Evolutionary conservation across 2,888 invertebrate species (phyloP), one percentile per base, ranked within the genome.

Genomic region (Diplazon laetatorius): DNA sequence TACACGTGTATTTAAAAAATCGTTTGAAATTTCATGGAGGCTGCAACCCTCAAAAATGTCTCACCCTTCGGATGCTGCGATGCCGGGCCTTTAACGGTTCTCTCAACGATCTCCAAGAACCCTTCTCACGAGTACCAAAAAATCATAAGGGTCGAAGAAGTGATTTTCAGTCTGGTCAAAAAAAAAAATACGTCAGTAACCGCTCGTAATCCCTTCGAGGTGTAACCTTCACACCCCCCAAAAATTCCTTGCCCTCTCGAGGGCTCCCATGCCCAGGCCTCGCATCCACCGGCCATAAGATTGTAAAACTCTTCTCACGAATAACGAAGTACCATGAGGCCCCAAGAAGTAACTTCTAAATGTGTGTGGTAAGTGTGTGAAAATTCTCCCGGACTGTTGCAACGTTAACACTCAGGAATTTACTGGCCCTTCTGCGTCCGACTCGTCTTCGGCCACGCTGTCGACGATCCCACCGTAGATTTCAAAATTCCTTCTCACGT

Each of bases 251-350:
- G 22, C 50, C 25, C 50, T 52, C 25, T 22, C 10, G 2, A 52
- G 25, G n/a, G 14, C 14, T 22, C 14, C 12, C 8, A 12, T 52
- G 30, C 30, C 4, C 30, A 30, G 30, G 30, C 6, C 25, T 25
- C n/a, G 22, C 20, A 52, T 4, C 22, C 12, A 22, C 22, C 25
- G 8, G 18, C 48, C 20, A 25, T 16, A 2, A 42, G 66, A 69
- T 62, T 69, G 62, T 55, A 46, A 52, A 57, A 46, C n/a, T 37
- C 48, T 70, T 74, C 78, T 59, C 74, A 78, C 69, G 74, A 60
- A 50, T 65, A 57, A 70, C 70, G 60, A 70, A 59, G 39, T 16
- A 74, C 30, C 50, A 78, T 78, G 65, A 25, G n/a, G 25, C 5
- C 12, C 5, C 12, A 50, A 50, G 50, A 50, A 50, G 50, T 50